Percentiles rank a stretch among this genome's conserved stretches.
phyloP scores from a whole-genome alignment of 2,888 invertebrate genomes.

The Melinaea marsaeus region DNA sequence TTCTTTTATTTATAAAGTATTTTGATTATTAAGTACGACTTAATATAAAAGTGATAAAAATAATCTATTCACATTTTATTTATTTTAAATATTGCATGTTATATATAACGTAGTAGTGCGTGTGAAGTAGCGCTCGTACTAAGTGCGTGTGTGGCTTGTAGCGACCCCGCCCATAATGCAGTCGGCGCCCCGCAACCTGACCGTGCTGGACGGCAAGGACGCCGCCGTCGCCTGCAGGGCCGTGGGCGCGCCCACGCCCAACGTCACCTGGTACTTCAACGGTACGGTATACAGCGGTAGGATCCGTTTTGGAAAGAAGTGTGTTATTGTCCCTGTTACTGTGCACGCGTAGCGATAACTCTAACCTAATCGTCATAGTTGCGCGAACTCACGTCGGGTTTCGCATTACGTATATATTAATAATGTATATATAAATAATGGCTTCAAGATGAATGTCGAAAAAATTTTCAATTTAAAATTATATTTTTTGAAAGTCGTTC shows the following conservation, averaged over 20 bases:
- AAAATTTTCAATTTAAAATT: background rate
- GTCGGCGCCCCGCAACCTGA: constrained; percentile 88
- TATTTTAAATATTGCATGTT: too few species aligned
- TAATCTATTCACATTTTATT: too few species aligned
- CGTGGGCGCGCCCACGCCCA: constrained; percentile 93
- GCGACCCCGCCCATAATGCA: constrained; percentile 94
- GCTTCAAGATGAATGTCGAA: background rate
- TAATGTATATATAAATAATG: background rate
- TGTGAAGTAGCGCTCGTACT: constrained; percentile 44
- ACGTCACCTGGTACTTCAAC: constrained; percentile 94
- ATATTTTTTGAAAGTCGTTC: background rate
- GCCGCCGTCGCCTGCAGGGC: constrained; percentile 92
- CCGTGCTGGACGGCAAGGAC: constrained; percentile 95
- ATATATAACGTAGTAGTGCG: constrained; percentile 15
- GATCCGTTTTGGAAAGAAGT: background rate
- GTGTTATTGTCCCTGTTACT: background rate
- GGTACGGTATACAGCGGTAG: constrained; percentile 75
- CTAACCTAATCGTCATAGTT: background rate
- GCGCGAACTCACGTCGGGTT: background rate
- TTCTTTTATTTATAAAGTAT: too few species aligned
- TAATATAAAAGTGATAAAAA: too few species aligned
- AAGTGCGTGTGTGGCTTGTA: constrained; percentile 77
- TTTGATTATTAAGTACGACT: too few species aligned
- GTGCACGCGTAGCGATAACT: background rate
- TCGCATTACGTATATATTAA: background rate